Evolutionary conservation across 1,140 invertebrate genomes (phyloP), one percentile per base, ranked within the genome.

Genomic region (Scaptodrosophila lebanonensis): DNA sequence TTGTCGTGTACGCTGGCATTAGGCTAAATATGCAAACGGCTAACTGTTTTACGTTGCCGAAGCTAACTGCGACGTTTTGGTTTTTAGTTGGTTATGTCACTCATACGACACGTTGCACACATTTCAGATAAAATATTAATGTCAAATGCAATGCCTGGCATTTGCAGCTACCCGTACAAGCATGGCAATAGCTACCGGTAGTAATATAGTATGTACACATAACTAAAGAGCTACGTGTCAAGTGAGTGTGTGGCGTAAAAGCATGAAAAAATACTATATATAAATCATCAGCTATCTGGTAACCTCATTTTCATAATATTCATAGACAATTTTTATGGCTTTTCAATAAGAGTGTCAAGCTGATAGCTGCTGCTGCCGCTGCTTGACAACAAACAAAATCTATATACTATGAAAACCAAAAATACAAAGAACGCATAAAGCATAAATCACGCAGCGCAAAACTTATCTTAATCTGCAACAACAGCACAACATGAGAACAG

Each of bases 231-330:
- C 22, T 4, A 25, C n/a, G n/a, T n/a, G 22, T 25, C 22, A 8
- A 25, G 22, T 25, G 22, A 3, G 3, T 25, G 22, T 25, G 8
- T 25, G 22, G 3, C 22, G 22, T 25, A 4, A 25, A n/a, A n/a
- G n/a, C n/a, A n/a, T n/a, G n/a, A n/a, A n/a, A n/a, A n/a, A 4
- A 25, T 64, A 58, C 52, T 66, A 35, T 59, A 53, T 82, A 79
- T 79, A 79, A 79, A 79, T 79, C 75, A 79, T 82, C 67, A 56
- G 60, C 60, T 79, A 79, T 79, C 73, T 68, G 73, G 73, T 79
- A 73, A 77, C 73, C 73, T 73, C 68, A 50, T 77, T 77, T 33
- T 33, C 25, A 11, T 12, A 17, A 17, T 33, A 30, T 17, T 30
- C 53, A 47, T 33, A 44, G 27, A 22, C 39, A 27, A 22, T 47